These are phyloP conservation scores for Octomys mimax DNA, from an alignment of 2,797 vertebrate genomes.

Conservation along the genomic window DNA sequence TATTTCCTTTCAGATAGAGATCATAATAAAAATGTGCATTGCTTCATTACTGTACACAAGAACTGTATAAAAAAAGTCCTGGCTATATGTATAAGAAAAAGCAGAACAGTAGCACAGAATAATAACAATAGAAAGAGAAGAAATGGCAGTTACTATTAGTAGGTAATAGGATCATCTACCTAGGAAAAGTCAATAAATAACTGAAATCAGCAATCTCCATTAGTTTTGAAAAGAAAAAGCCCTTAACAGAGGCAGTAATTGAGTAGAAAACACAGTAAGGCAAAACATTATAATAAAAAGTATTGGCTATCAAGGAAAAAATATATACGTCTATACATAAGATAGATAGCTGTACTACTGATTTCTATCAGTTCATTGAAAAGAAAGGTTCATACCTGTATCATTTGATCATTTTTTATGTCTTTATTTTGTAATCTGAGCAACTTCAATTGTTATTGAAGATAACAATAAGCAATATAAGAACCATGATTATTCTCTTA, in stretches of 20 bases:
- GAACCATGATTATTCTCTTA: too few species aligned
- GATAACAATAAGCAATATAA: too few species aligned
- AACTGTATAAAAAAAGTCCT: neutral
- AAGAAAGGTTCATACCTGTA: too few species aligned
- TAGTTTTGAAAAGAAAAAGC: neutral
- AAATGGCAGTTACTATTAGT: neutral
- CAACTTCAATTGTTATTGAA: too few species aligned
- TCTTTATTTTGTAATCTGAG: too few species aligned
- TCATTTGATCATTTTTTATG: too few species aligned
- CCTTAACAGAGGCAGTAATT: neutral
- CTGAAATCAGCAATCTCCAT: neutral
- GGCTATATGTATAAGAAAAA: neutral
- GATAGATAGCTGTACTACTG: too few species aligned
- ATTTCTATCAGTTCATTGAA: too few species aligned
- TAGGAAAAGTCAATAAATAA: constrained; percentile 5
- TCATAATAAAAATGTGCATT: neutral
- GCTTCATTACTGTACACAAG: neutral
- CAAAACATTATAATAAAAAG: neutral
- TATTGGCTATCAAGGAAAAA: neutral
- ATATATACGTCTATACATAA: too few species aligned
- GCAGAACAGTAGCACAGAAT: neutral
- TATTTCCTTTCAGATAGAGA: neutral
- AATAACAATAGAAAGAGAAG: neutral
- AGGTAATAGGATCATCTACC: neutral
- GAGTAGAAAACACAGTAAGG: neutral